Conservation (phyloP, 2,113 vertebrate species). For the Rhineura floridana region DNA sequence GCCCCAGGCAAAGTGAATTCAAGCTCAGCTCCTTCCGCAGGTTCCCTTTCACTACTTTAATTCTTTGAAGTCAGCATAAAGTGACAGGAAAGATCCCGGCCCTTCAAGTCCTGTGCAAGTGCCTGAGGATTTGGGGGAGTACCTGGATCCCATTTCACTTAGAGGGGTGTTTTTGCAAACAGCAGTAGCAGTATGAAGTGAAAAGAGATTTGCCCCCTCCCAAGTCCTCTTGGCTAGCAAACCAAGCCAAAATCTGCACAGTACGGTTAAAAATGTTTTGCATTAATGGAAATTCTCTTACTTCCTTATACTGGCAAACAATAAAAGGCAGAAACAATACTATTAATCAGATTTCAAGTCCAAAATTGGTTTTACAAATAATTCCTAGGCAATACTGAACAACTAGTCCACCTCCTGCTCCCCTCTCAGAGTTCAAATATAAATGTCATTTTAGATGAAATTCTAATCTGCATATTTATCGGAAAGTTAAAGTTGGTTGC, state of each 20-base stretch:
- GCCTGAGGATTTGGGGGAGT: not conserved
- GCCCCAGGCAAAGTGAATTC: not conserved
- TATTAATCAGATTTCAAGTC: not conserved
- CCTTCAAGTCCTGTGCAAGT: not conserved
- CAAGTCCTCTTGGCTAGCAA: not conserved
- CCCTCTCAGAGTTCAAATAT: not conserved
- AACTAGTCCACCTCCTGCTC: not conserved
- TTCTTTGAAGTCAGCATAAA: not conserved
- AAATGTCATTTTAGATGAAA: not conserved
- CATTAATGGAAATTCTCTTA: not conserved
- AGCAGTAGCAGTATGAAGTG: not conserved
- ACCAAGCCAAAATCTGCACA: not conserved
- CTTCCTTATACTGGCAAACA: not conserved
- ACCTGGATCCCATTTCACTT: not conserved
- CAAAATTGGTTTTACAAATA: not conserved
- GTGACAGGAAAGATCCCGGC: not conserved
- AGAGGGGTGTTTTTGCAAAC: not conserved
- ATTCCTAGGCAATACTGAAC: not conserved
- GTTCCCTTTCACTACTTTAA: not conserved
- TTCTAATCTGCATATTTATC: constrained; percentile 54
- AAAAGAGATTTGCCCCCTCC: not conserved
- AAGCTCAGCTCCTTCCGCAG: not conserved
- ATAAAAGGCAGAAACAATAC: not conserved
- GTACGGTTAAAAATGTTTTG: not conserved
- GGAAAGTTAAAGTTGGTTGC: constrained; percentile 82